Base-by-base conservation (phyloP, 1,140 invertebrate genomes). In the Pseudomyrmex gracilis region DNA sequence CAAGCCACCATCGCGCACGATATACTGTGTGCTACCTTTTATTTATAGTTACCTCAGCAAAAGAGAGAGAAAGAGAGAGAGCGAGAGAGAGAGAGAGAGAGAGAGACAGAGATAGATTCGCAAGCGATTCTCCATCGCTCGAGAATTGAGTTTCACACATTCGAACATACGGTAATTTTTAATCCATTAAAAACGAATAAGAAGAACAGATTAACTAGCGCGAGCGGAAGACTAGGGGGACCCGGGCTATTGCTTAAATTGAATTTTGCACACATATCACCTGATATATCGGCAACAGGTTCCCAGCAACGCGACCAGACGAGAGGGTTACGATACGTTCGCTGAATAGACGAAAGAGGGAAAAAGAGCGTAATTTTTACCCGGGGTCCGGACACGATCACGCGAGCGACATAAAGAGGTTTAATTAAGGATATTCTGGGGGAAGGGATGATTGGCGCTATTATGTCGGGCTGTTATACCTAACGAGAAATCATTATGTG, bases 231-330 rank as follows among this genome's bases (percentile, higher is more conserved):
- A 9, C 17, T 66, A 66, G 51, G 68, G 12, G 9, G 34, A 34
- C 3, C 20, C 2, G 13, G 13, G 43, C 20, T 70, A 57, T 58
- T 70, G 51, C 66, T 80, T n/a, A 80, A 80, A 80, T 47, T 70
- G 43, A 70, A 71, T 71, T 80, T 49, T 20, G 12, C 53, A 58
- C 53, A 58, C 53, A 17, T 78, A 58, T 78, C 20, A 58, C 15
- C 3, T 15, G 34, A 15, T 34, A 43, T 80, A 80, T 80, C 66
- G 43, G 66, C 55, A 80, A 80, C 76, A 80, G 76, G 55, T 78
- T 58, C 1, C 53, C 10, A 22, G 51, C 43, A 70, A 60, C 12
- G 20, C 34, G 34, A 5, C 8, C 3, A 20, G 15, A 57, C 10
- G 34, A 34, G 53, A 78, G 64, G 20, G 34, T 78, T 78, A 70